Conservation (phyloP, 2,113 vertebrate genomes). For the Psammodynastes pulverulentus region DNA sequence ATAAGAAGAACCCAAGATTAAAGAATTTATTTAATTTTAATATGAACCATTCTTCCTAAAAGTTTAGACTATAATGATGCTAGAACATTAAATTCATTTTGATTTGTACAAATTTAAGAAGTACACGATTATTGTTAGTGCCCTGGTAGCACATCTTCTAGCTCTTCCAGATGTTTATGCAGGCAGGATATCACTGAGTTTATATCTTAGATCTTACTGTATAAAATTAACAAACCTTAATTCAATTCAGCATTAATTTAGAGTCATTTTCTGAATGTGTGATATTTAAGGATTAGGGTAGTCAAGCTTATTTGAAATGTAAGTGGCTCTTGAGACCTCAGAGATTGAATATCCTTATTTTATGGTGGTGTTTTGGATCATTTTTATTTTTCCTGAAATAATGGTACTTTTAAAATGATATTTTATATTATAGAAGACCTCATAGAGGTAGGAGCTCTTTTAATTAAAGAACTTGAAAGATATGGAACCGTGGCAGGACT, state of each 20-base stretch:
- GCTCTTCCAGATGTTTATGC: not conserved
- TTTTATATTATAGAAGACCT: too few species aligned
- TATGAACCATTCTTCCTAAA: not conserved
- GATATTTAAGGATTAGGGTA: not conserved
- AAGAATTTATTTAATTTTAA: not conserved
- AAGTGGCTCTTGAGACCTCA: not conserved
- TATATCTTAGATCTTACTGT: not conserved
- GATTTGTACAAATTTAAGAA: not conserved
- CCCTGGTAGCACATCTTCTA: not conserved
- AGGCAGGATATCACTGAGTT: not conserved
- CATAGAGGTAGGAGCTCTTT: too few species aligned
- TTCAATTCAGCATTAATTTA: not conserved
- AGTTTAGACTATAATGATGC: not conserved
- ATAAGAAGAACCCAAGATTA: not conserved
- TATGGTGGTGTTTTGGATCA: not conserved
- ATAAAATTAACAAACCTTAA: not conserved
- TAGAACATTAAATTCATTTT: not conserved
- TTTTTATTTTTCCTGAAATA: not conserved
- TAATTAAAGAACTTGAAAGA: too few species aligned
- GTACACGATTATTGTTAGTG: not conserved
- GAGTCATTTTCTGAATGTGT: not conserved
- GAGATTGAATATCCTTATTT: not conserved
- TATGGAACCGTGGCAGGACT: too few species aligned
- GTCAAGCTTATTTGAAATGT: not conserved
- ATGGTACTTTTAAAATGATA: not conserved